Evolutionary conservation across 2,888 invertebrate species (phyloP), one percentile per base, ranked within the genome.

Genomic region (Therioaphis trifolii): DNA sequence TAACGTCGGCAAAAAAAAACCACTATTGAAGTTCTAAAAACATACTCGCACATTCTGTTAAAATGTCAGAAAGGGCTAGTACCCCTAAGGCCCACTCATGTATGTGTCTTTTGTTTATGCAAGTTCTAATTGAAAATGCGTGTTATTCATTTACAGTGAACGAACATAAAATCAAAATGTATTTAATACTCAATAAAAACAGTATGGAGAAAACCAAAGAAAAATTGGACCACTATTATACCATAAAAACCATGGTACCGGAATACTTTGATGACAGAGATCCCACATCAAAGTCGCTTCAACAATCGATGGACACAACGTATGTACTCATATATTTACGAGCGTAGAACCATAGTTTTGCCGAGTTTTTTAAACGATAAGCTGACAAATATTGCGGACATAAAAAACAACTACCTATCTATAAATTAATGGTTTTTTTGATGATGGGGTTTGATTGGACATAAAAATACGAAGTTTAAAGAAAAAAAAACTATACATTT

Each of bases 221-320:
- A 88, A 95, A 95, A 89, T 89, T 96, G 87, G 95, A 96, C 89
- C 94, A 95, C 94, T 95, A 95, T 89, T 95, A 95, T 89, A 95
- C 95, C 14, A 94, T 95, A 94, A 91, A 95, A 27, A 91, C 93
- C 9, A 94, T 94, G 1, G 92, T 94, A 43, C 95, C 96, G 0
- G 95, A 96, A 88, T 94, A 95, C 89, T 95, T 95, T 89, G 90
- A 91, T 84, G 92, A 94, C 88, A 91, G 95, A 85, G 95, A 95
- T 87, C 91, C 95, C 85, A 92, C 90, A 12, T 91, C 92, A 68
- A 93, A 93, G 0, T 94, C 94, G 87, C 89, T 95, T n/a, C 91
- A 92, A 87, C 92, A 93, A 86, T 92, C 95, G 76, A 88, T 92
- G 84, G 92, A 91, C 86, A 89, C 92, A 87, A 91, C 93, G 95